Base-by-base conservation (phyloP, 2,888 invertebrate species). In the Tricholauxania praeusta region DNA sequence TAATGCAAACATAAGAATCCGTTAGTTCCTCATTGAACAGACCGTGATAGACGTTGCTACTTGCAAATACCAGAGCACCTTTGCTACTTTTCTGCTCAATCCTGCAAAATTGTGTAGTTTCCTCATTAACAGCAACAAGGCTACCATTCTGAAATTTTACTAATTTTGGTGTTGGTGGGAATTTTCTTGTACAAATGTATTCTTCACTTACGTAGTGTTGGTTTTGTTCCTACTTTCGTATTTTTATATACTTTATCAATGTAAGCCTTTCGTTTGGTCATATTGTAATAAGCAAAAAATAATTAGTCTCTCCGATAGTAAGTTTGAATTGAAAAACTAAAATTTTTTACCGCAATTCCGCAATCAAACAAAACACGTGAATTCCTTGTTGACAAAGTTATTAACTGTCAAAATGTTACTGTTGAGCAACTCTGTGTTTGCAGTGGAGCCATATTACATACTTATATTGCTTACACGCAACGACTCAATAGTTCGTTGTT, bases 61-160 rank as follows among this genome's bases (percentile, higher is more conserved):
- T 80, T 3, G 84, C 79, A 7, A 80, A 75, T 5, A 87, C 74
- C 10, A 86, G 49, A 2, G 83, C 84, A 6, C 75, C 77, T 4
- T 76, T 68, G 47, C 74, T 73, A 2, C 74, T 62, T 12, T 72
- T 71, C 51, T 55, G 69, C 12, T 79, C 75, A 2, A 80, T 73
- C 1, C 79, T 72, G 15, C 78, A 77, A 28, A 80, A 86, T 3
- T 80, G 72, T 0, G 79, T 81, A 0, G 63, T 73, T 14, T 79
- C 72, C 7, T 79, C 78, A 6, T 75, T 74, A 32, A 79, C 72
- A 17, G 77, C 76, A 0, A 77, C 75, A 0, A 87, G 71, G 12
- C 77, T 73, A 4, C 87, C 87, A 74, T 87, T 87, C 75, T 87
- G 86, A 55, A 87, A 87, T 75, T 82, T 80, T 10, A 87, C 87